Percentiles rank a stretch among this genome's conserved stretches.
Evolutionary conservation across 2,888 invertebrate genomes (phyloP).

Genomic region (Sesia bembeciformis): DNA sequence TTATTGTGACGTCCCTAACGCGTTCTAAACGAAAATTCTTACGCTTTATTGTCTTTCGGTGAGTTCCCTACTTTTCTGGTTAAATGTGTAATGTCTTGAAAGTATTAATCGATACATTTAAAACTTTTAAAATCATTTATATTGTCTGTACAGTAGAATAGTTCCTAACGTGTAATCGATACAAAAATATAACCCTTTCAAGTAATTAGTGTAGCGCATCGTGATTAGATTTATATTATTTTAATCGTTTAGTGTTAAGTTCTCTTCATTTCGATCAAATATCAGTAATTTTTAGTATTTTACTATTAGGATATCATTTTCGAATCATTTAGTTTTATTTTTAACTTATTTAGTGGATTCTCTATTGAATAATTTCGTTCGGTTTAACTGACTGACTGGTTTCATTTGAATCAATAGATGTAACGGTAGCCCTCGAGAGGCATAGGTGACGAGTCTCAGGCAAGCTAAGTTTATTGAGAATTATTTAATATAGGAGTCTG

Average conservation of each 20-base stretch:
- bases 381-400: constrained; percentile 51
- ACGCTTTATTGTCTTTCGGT: not conserved
- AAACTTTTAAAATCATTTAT: constrained; percentile 38
- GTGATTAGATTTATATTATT: constrained; percentile 16
- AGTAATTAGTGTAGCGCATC: constrained; percentile 21
- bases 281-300: constrained; percentile 36
- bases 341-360: constrained; percentile 47
- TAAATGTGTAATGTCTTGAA: constrained; percentile 12
- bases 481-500: constrained; percentile 63
- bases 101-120: constrained; percentile 34
- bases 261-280: constrained; percentile 50
- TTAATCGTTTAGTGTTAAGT: constrained; percentile 37
- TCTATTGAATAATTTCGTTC: not conserved
- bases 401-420: constrained; percentile 31
- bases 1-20: not conserved
- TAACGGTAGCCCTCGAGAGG: constrained; percentile 50
- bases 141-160: constrained; percentile 68
- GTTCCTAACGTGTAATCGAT: constrained; percentile 71
- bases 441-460: constrained; percentile 62
- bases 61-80: not conserved
- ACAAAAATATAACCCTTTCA: constrained; percentile 61
- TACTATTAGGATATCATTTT: constrained; percentile 37
- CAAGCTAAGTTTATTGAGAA: constrained; percentile 64
- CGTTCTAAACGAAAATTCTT: not conserved
- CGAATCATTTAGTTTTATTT: constrained; percentile 36